Evolutionary conservation across 2,797 vertebrate species (phyloP), one percentile per base, ranked within the genome.

Genomic region (Typhlichthys subterraneus): DNA sequence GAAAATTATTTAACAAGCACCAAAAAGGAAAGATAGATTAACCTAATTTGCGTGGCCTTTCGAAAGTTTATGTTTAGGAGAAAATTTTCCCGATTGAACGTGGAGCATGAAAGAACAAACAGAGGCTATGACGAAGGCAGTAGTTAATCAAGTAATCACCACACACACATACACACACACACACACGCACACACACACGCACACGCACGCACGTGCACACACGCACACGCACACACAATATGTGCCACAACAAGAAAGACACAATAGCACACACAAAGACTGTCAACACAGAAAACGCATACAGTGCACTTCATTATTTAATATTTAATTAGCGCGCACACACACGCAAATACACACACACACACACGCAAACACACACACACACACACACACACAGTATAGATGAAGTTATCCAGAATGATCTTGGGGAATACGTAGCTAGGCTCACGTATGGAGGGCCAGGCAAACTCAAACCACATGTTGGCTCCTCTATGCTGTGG

Each of bases 381-480:
- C 19, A 72, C 61, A 76, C 69, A 65, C 73, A 57, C 52, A 68
- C 61, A 63, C 68, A 61, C 57, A 73, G 65, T 72, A 61, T 74
- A 76, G 77, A 70, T 52, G 58, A 59, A 10, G 61, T 54, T 72
- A 56, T 71, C 51, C 59, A 62, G 59, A 38, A 38, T n/a, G 23
- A 74, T 74, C 70, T 69, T 33, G 70, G 66, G 60, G 67, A 57
- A 53, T 55, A 66, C 13, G 2, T 61, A 31, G 65, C 45, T 68
- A 23, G 8, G 58, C 62, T 61, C 74, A 72, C 68, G 59, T 76
- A 79, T 19, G 59, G 59, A 75, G 57, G 61, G 72, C 75, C 75
- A 85, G 38, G 76, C 51, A 89, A 93, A 93, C 72, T 84, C 77
- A 86, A 90, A 89, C 80, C 91, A 93, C 87, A 91, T 93, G 88